Evolutionary conservation across 2,797 vertebrate genomes (phyloP).

Genomic region (Microchirus variegatus): DNA sequence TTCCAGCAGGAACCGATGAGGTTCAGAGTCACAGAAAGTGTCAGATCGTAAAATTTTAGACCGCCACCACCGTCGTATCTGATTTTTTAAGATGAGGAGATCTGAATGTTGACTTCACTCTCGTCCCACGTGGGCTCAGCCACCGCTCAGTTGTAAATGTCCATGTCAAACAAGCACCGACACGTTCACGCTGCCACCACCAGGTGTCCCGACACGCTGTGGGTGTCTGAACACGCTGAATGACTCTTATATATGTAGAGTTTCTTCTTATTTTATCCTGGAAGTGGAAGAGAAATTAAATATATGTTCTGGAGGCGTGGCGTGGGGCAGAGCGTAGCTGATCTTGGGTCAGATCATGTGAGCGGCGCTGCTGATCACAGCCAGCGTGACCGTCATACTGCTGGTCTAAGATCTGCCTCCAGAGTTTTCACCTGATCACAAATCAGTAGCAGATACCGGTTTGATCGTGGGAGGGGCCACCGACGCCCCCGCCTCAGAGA

Average conservation of each 20-base stretch:
- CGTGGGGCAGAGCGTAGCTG: neutral
- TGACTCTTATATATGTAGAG: neutral
- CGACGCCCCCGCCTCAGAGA: slow-evolving; percentile 1
- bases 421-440: slow-evolving; percentile 12
- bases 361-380: neutral
- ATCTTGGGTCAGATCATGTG: slow-evolving; percentile 39
- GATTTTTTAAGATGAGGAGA: too few relatives aligned
- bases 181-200: neutral
- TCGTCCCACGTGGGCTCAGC: neutral
- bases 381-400: slow-evolving; percentile 1
- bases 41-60: too few relatives aligned
- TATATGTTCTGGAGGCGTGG: slow-evolving; percentile 22
- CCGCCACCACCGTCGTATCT: too few relatives aligned
- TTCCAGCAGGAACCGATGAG: too few relatives aligned
- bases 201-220: too few relatives aligned
- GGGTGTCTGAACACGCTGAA: too few relatives aligned
- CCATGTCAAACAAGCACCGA: neutral
- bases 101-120: neutral
- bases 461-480: slow-evolving; percentile 16
- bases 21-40: too few relatives aligned
- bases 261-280: neutral
- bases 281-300: slow-evolving; percentile 23
- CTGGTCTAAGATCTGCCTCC: slow-evolving; percentile 37
- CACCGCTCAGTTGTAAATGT: neutral
- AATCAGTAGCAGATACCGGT: slow-evolving; percentile 37